Percentiles rank a stretch among this genome's conserved stretches.
phyloP scores from a whole-genome alignment of 2,888 invertebrate species.

The Ochropleura leucogaster region DNA sequence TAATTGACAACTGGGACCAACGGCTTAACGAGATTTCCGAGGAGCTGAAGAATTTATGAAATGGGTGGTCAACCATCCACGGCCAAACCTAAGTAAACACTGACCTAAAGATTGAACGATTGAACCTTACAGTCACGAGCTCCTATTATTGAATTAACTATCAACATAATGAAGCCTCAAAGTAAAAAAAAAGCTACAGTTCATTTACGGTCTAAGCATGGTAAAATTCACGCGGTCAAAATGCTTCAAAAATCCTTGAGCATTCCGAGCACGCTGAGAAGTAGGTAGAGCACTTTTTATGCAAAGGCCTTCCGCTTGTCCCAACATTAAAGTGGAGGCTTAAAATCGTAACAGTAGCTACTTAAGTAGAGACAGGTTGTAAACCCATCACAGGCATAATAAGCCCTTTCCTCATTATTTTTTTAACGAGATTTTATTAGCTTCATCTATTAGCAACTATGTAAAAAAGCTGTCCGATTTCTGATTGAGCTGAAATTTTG shows the following conservation, averaged over 20 bases:
- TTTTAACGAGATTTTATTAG: constrained; percentile 25
- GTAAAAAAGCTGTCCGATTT: too few species aligned
- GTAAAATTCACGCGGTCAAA: constrained; percentile 28
- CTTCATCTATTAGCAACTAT: too few species aligned
- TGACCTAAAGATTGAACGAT: too few species aligned
- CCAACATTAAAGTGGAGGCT: constrained; percentile 52
- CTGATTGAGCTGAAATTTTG: too few species aligned
- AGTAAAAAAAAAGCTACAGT: neutral
- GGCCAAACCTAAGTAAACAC: too few species aligned
- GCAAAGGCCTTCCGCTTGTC: constrained; percentile 51
- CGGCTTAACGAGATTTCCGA: too few species aligned
- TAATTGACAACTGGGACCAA: too few species aligned
- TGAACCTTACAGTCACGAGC: too few species aligned
- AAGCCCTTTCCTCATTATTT: constrained; percentile 48
- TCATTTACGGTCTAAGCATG: neutral
- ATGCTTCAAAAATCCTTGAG: constrained; percentile 39
- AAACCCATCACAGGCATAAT: constrained; percentile 51
- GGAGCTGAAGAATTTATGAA: too few species aligned
- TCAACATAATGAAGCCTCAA: constrained; percentile 4
- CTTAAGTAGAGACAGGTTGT: constrained; percentile 57
- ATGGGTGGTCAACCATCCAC: too few species aligned
- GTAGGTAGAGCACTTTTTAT: constrained; percentile 43
- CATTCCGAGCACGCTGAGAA: constrained; percentile 32
- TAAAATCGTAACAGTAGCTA: constrained; percentile 46
- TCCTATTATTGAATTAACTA: neutral